Base-by-base conservation (phyloP, 2,797 vertebrate species). In the Muraenolepis orangiensis region DNA sequence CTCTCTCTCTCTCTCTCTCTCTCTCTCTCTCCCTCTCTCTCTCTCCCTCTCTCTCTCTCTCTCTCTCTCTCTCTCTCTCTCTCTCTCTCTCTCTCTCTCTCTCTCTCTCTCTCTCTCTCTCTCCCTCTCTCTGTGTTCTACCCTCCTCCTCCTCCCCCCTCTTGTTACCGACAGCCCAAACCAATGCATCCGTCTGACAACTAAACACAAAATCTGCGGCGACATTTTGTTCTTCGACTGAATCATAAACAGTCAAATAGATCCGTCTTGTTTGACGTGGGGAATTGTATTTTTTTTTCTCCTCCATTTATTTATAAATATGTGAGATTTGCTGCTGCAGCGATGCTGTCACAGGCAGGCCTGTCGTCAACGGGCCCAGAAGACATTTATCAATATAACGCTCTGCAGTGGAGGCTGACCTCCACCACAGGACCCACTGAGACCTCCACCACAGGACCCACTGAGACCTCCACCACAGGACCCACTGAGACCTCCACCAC, bases 341-440 rank as follows among this genome's bases (percentile, higher is more conserved):
- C 82, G 76, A 76, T 71, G 83, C 75, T 83, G 80, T 81, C 84
- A 84, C 84, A 88, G 36, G 80, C 71, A 78, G 76, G 78, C 75
- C 82, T 87, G 85, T 84, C 76, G 40, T n/a, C 23, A 78, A 84
- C 80, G 76, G 80, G 85, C 85, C 69, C 12, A 14, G 69, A 70
- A 51, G 38, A 80, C 81, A 91, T 89, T 90, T 85, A 90, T 92
- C 88, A 89, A 84, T 85, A 85, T 81, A 87, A 84, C 79, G 67
- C 72, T 74, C 78, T 77, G 85, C 80, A 78, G 76, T 78, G 64
- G 74, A 69, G 76, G 76, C 76, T 87, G 87, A 89, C 87, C 87
- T 75, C 73, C 74, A 76, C 72, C 42, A 78, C 76, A 70, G 78
- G 66, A 81, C 75, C 77, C 69, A 73, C 73, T 72, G 76, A 46